phyloP scores from a whole-genome alignment of 2,797 vertebrate species.

The Sebastes ruberrimus region DNA sequence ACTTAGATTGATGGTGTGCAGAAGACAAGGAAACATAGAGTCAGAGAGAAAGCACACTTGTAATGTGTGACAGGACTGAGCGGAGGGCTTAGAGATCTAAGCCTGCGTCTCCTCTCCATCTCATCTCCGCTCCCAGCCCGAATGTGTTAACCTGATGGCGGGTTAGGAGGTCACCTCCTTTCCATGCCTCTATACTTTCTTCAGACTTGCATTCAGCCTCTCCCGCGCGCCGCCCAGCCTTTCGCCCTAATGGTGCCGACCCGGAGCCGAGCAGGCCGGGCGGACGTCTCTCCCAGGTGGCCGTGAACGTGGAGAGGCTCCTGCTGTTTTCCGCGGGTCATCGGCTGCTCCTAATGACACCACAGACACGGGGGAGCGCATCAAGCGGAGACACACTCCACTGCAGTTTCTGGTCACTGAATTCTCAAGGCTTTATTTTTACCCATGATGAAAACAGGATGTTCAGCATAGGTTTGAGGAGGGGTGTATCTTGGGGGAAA shows the following conservation, averaged over 20 bases:
- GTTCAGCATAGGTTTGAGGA: slow-evolving; percentile 54
- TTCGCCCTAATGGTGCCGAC: slow-evolving; percentile 55
- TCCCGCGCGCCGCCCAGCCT: slow-evolving; percentile 16
- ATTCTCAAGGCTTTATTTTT: slow-evolving; percentile 77
- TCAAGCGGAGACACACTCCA: slow-evolving; percentile 71
- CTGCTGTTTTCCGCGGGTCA: slow-evolving; percentile 80
- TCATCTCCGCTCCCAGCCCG: slow-evolving; percentile 22
- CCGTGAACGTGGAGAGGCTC: slow-evolving; percentile 57
- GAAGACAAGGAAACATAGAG: slow-evolving; percentile 55
- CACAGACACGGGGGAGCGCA: slow-evolving; percentile 66
- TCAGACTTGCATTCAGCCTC: slow-evolving; percentile 22
- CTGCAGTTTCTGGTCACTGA: slow-evolving; percentile 80
- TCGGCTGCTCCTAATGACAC: slow-evolving; percentile 75
- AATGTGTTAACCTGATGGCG: slow-evolving; percentile 43
- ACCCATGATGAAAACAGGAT: slow-evolving; percentile 73
- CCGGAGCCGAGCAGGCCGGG: slow-evolving; percentile 34
- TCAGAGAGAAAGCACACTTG: slow-evolving; percentile 29
- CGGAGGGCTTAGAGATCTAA: slow-evolving; percentile 38
- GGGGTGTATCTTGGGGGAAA: slow-evolving; percentile 34
- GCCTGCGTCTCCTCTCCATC: slow-evolving; percentile 40
- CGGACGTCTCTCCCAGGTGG: slow-evolving; percentile 68
- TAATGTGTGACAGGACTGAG: slow-evolving; percentile 51
- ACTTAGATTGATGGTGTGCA: slow-evolving; percentile 67
- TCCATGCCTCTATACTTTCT: slow-evolving; percentile 25
- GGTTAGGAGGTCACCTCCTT: slow-evolving; percentile 60